Conservation (phyloP, 1,140 invertebrate species). For the Scaptomyza graminum region DNA sequence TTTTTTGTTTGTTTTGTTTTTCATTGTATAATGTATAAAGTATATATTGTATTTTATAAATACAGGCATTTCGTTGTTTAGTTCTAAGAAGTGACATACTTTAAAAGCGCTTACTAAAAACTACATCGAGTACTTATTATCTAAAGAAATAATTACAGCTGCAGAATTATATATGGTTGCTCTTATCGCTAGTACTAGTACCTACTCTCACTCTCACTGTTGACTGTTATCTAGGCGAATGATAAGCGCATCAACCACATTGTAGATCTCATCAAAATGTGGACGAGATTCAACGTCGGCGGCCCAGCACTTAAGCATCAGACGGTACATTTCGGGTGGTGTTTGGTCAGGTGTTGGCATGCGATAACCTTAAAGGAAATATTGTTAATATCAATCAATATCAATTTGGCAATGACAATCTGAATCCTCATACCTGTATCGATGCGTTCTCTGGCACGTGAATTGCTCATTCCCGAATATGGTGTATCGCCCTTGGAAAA, state of each 20-base stretch:
- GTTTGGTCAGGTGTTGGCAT: slow-evolving; percentile 95
- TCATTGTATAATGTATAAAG: slow-evolving; percentile 13
- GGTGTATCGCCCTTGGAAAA: slow-evolving; percentile 97
- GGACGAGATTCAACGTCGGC: slow-evolving; percentile 95
- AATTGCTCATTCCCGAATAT: slow-evolving; percentile 96
- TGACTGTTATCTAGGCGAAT: slow-evolving; percentile 80
- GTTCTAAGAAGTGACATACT: slow-evolving; percentile 59
- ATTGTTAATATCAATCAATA: not conserved
- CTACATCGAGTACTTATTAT: slow-evolving; percentile 49
- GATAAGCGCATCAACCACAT: slow-evolving; percentile 80
- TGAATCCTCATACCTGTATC: slow-evolving; percentile 88
- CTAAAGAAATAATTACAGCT: slow-evolving; percentile 26
- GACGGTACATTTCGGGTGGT: slow-evolving; percentile 93
- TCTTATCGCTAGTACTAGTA: no score
- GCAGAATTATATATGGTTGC: slow-evolving; percentile 9
- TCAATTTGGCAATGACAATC: not conserved
- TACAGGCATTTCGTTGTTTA: slow-evolving; percentile 74
- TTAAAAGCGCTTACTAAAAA: slow-evolving; percentile 69
- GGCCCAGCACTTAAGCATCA: slow-evolving; percentile 97
- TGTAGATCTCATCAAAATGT: slow-evolving; percentile 95
- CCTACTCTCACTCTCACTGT: not conserved
- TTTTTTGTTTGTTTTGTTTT: slow-evolving; percentile 17
- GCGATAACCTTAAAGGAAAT: slow-evolving; percentile 89
- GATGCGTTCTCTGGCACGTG: slow-evolving; percentile 96
- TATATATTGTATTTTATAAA: slow-evolving; percentile 65